Evolutionary conservation across 2,113 vertebrate species (phyloP).

Genomic region (Podarcis muralis): DNA sequence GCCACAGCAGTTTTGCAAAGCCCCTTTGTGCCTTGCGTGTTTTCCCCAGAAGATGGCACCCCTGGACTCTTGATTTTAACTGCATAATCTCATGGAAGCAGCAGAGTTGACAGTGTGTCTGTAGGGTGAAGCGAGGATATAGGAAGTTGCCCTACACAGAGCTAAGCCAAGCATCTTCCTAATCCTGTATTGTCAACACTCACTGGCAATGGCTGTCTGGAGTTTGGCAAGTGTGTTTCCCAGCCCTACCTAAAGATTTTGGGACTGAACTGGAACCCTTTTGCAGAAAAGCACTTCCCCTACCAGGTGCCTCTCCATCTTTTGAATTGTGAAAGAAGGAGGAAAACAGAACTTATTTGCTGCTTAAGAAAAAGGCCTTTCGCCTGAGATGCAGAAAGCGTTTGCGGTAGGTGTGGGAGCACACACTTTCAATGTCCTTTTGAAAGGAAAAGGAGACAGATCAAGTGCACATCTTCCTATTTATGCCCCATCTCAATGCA

Average conservation of each 20-base stretch:
- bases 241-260: not conserved
- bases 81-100: not conserved
- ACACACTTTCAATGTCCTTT: not conserved
- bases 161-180: not conserved
- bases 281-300: not conserved
- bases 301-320: not conserved
- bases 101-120: not conserved
- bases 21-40: not conserved
- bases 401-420: not conserved
- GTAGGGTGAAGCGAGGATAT: not conserved
- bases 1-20: not conserved
- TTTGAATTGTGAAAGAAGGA: not conserved
- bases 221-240: not conserved
- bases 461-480: not conserved
- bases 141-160: not conserved
- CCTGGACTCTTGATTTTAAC: slow-evolving; percentile 35
- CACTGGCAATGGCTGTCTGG: not conserved
- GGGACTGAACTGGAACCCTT: not conserved
- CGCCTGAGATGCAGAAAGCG: not conserved
- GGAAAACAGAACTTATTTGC: not conserved
- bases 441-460: not conserved
- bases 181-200: not conserved
- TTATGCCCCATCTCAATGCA: not conserved
- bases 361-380: not conserved
- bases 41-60: slow-evolving; percentile 65